These are phyloP conservation scores for Venusia cambrica DNA, from an alignment of 2,888 invertebrate species.

Conservation along the genomic window DNA sequence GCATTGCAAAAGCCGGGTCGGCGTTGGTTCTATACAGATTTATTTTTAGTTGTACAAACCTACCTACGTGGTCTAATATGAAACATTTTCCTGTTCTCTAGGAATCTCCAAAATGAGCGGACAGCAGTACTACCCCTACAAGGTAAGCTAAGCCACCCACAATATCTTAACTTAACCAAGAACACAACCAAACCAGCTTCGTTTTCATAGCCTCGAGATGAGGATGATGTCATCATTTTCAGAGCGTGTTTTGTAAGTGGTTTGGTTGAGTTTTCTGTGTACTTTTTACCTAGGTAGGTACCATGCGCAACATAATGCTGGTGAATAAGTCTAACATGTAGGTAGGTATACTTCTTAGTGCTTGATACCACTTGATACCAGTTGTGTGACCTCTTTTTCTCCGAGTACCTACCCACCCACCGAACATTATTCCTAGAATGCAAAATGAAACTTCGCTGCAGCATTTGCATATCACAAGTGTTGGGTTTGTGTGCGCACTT, in stretches of 20 bases:
- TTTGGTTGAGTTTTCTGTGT: background rate
- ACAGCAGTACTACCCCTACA: conserved; percentile 93
- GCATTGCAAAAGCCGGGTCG: conserved; percentile 51
- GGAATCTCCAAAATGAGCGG: conserved; percentile 84
- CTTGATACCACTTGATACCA: background rate
- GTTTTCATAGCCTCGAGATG: conserved; percentile 58
- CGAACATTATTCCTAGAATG: too few relatives aligned
- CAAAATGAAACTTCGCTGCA: too few relatives aligned
- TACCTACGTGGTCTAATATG: conserved; percentile 40
- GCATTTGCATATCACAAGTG: too few relatives aligned
- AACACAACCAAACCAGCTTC: too few relatives aligned
- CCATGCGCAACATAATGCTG: too few relatives aligned
- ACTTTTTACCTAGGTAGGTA: too few relatives aligned
- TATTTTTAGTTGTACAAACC: conserved; percentile 66
- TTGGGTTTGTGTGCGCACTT: too few relatives aligned
- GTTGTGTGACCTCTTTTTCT: too few relatives aligned
- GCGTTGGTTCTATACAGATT: conserved; percentile 43
- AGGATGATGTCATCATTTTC: conserved; percentile 73
- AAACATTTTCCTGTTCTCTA: conserved; percentile 50
- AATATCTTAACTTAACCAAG: background rate
- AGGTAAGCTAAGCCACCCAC: conserved; percentile 82
- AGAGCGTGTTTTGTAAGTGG: conserved; percentile 36
- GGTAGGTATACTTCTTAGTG: background rate
- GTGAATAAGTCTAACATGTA: background rate
- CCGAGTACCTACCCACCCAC: too few relatives aligned